Conservation (phyloP, 2,888 invertebrate species). For the Dione juno region DNA sequence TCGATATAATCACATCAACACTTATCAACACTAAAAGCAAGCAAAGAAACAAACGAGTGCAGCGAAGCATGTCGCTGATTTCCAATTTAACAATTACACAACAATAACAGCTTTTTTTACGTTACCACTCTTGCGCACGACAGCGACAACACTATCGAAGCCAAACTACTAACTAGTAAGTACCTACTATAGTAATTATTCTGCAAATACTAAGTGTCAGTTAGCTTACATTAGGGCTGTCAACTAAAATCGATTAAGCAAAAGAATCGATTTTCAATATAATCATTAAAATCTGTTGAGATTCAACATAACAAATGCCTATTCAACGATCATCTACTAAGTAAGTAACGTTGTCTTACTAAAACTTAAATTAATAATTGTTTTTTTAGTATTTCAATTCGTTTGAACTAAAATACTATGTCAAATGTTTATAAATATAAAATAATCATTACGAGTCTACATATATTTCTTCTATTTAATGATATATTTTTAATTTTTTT, state of each 20-base stretch:
- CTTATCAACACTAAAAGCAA: conserved; percentile 58
- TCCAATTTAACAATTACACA: conserved; percentile 34
- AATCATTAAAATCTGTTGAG: too few relatives aligned
- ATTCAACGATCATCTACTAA: too few relatives aligned
- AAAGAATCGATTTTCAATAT: neutral
- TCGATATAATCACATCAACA: conserved; percentile 51
- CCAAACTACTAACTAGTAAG: neutral
- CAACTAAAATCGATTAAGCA: neutral
- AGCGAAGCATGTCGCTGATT: conserved; percentile 47
- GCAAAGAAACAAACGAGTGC: conserved; percentile 57
- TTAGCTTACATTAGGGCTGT: conserved; percentile 1
- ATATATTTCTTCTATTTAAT: too few relatives aligned
- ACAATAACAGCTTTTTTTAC: conserved; percentile 20
- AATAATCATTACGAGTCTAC: too few relatives aligned
- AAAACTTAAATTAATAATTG: too few relatives aligned
- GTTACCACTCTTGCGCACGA: conserved; percentile 50
- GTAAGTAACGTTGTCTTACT: too few relatives aligned
- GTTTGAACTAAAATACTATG: too few relatives aligned
- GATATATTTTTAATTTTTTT: too few relatives aligned
- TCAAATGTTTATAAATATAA: too few relatives aligned
- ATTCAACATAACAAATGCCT: too few relatives aligned
- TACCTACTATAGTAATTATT: neutral
- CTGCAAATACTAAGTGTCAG: neutral
- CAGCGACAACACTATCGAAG: conserved; percentile 33
- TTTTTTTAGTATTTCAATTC: too few relatives aligned